Evolutionary conservation across 2,797 vertebrate genomes (phyloP).

Genomic region (Aplochiton taeniatus): DNA sequence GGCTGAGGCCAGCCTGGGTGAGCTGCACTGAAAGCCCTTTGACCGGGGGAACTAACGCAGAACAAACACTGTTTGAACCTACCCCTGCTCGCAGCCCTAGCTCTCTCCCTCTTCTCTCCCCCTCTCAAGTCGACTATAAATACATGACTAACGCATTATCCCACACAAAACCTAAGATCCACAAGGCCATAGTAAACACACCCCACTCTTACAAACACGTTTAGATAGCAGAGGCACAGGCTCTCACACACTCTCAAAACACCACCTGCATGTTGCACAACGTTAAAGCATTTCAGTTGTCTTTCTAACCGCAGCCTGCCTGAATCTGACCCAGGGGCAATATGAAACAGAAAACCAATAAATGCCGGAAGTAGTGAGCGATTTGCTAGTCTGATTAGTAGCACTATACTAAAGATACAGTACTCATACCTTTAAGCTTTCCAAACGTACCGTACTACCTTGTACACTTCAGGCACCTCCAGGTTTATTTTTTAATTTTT

Average conservation of each 20-base stretch:
- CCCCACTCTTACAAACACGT: slow-evolving; percentile 7
- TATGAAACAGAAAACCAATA: too few species aligned
- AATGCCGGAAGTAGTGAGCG: too few species aligned
- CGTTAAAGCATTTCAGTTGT: too few species aligned
- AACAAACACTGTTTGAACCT: slow-evolving; percentile 55
- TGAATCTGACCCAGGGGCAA: too few species aligned
- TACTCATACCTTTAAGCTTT: too few species aligned
- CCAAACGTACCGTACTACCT: too few species aligned
- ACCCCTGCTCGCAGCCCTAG: slow-evolving; percentile 13
- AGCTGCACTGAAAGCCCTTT: slow-evolving; percentile 84
- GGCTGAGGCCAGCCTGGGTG: slow-evolving; percentile 82
- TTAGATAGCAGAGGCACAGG: slow-evolving; percentile 6
- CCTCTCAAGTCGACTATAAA: slow-evolving; percentile 37
- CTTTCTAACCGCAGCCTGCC: too few species aligned
- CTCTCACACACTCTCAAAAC: not conserved
- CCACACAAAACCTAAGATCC: not conserved
- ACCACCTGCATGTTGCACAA: too few species aligned
- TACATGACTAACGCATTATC: not conserved
- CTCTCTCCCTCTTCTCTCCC: slow-evolving; percentile 4
- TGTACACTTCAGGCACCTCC: too few species aligned
- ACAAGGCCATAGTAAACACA: not conserved
- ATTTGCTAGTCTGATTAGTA: too few species aligned
- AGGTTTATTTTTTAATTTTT: too few species aligned
- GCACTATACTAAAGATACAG: too few species aligned
- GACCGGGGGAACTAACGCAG: slow-evolving; percentile 82